Base-by-base conservation (phyloP, 1,140 invertebrate species). In the Chrysoperla carnea region DNA sequence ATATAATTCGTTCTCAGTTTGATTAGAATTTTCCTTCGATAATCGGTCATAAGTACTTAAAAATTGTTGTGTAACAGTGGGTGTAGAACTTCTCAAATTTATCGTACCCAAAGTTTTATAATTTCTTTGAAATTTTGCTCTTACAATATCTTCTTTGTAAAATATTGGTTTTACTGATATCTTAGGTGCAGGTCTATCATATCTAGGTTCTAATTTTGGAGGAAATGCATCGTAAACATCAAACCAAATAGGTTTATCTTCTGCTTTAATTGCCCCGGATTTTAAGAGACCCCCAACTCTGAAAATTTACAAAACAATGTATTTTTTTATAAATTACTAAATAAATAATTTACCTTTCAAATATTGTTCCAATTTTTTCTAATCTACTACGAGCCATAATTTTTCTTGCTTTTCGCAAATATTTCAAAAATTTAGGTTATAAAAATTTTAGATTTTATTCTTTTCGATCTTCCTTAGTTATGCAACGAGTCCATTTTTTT, bases 211-310 rank as follows among this genome's bases (percentile, higher is more conserved):
- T 36, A 72, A 58, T 48, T 78, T 76, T 4, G 91, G 90, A 6
- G 89, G 89, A 65, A 89, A 90, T 8, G 78, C 72, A 62, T 78
- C 71, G 55, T 91, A 91, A 12, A 94, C 59, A 60, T 88, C 81
- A 58, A 81, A 89, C 88, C 90, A 94, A n/a, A 93, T 37, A 4
- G 90, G 89, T 47, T 75, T 67, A 49, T 92, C 84, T 51, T 81
- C 72, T 17, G 73, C 60, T 55, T 73, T 77, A 53, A 92, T 64
- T 6, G 77, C 85, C 37, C 78, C 79, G 14, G 77, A 70, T 47
- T 72, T 69, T 2, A 93, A 50, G 17, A 95, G 62, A 37, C 84
- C 82, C 49, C 72, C 72, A 4, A 81, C 62, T 60, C 88, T 66
- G 47, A 41, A 31, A 29, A 48, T 9, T 36, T 6, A 29, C 48